A percentile compares a stretch with the other conserved stretches of the same genome.
These are phyloP conservation scores for Protobothrops mucrosquamatus DNA, from an alignment of 2,113 vertebrate genomes.

Conservation along the genomic window DNA sequence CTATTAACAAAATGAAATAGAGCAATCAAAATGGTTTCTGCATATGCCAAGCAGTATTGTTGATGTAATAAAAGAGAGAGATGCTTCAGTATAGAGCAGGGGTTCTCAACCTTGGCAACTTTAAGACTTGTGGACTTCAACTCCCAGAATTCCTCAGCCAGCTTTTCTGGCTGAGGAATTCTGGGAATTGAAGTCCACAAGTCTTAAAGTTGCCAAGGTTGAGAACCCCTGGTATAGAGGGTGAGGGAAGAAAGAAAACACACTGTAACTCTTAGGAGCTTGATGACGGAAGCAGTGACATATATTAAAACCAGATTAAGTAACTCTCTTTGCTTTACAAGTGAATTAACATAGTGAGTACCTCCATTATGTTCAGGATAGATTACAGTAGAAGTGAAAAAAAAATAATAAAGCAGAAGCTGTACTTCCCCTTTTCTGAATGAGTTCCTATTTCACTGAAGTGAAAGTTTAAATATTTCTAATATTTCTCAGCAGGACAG, in stretches of 20 bases:
- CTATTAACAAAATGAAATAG: background rate
- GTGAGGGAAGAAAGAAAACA: background rate
- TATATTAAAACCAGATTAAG: background rate
- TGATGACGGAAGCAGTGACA: background rate
- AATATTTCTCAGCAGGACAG: background rate
- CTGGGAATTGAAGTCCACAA: no score
- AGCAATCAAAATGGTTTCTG: background rate
- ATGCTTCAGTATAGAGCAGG: background rate
- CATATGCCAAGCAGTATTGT: background rate
- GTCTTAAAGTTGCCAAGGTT: no score
- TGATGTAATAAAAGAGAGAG: background rate
- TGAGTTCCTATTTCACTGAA: background rate
- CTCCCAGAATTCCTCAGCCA: no score
- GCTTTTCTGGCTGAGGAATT: no score
- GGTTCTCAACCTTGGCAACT: no score
- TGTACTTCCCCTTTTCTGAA: background rate
- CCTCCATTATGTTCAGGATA: background rate
- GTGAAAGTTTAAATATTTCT: background rate
- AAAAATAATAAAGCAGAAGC: background rate
- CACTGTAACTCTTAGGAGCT: background rate
- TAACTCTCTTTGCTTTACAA: background rate
- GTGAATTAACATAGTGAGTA: background rate
- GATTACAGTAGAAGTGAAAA: background rate
- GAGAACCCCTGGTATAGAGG: background rate
- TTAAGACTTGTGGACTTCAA: no score